Percentiles rank a stretch among this genome's conserved stretches.
Conservation (phyloP, 2,113 vertebrate genomes). For the Forbesichthys papilliferus region DNA sequence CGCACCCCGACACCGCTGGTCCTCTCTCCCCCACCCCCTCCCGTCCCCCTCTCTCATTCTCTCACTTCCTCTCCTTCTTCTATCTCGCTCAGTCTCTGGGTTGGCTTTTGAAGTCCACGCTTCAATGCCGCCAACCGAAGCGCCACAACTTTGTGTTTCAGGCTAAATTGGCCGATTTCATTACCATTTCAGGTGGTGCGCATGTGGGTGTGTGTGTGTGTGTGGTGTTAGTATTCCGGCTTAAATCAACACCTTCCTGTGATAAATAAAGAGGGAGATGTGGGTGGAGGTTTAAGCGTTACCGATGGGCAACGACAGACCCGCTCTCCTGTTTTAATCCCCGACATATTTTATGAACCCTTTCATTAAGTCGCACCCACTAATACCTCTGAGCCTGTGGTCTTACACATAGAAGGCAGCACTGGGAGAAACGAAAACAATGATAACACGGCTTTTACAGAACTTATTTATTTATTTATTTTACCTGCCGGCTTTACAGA, state of each 20-base stretch:
- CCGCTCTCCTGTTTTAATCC: constrained; percentile 65
- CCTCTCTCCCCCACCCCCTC: background rate
- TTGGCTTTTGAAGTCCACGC: constrained; percentile 64
- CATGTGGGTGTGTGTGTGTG: too few species aligned
- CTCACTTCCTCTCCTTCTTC: background rate
- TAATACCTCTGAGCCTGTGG: constrained; percentile 52
- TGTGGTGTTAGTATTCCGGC: constrained; percentile 14
- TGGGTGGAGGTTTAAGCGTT: constrained; percentile 62
- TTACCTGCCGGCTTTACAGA: constrained; percentile 57
- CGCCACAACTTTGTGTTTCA: constrained; percentile 60
- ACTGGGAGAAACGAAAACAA: constrained; percentile 28
- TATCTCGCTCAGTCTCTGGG: background rate
- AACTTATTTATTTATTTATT: constrained; percentile 10
- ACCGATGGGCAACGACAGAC: constrained; percentile 53
- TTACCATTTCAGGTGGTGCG: constrained; percentile 73
- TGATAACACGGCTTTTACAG: constrained; percentile 5
- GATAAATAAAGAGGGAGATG: constrained; percentile 34
- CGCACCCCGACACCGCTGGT: background rate
- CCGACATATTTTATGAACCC: constrained; percentile 76
- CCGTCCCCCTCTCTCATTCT: background rate
- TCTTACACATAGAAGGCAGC: constrained; percentile 30
- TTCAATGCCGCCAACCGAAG: constrained; percentile 49
- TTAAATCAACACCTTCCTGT: constrained; percentile 23
- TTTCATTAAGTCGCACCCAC: constrained; percentile 56
- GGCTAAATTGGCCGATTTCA: constrained; percentile 77